Evolutionary conservation across 2,113 vertebrate species (phyloP), one percentile per base, ranked within the genome.

Genomic region (Misgurnus anguillicaudatus): DNA sequence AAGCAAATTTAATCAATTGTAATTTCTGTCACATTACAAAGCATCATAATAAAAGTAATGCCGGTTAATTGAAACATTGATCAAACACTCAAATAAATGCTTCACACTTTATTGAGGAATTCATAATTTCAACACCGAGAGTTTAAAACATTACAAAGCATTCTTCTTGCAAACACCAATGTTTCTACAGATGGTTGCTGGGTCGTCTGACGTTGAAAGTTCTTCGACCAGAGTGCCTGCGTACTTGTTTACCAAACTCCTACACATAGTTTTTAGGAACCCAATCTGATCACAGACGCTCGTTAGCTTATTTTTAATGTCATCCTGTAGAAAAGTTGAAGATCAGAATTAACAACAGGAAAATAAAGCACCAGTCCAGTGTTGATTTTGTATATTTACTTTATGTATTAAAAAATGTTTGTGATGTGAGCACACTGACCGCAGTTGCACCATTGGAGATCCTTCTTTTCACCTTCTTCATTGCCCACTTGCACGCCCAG

Each of bases 171-270:
- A 92, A 68, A 88, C 78, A 62, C 36, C 6, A 0, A 6, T 0
- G 17, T 88, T 87, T 48, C 76, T 57, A 8, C 91, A 92, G 77
- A 90, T 90, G 0, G 87, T 90, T 31, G 9, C 79, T 65, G 90
- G 82, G 0, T 85, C 69, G 6, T 91, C 90, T 0, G 75, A 79
- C 5, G 90, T 91, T 0, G 86, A 83, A 38, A 91, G 81, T 63
- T 90, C 88, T 73, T 90, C 87, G 0, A 88, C 3, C 3, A 92
- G 55, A 0, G 16, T 16, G 0, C 1, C 19, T 0, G 84, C 19
- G 77, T 85, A 55, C 0, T 0, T 14, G 0, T 38, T 53, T 4
- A 91, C 68, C 60, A 91, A 82, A 3, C 53, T 80, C 11, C 0
- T 61, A 65, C 91, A 92, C 0, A 45, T 0, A 1, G 21, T 0